Evolutionary conservation across 2,797 vertebrate species (phyloP), one percentile per base, ranked within the genome.

Genomic region (Rhinoraja longicauda): DNA sequence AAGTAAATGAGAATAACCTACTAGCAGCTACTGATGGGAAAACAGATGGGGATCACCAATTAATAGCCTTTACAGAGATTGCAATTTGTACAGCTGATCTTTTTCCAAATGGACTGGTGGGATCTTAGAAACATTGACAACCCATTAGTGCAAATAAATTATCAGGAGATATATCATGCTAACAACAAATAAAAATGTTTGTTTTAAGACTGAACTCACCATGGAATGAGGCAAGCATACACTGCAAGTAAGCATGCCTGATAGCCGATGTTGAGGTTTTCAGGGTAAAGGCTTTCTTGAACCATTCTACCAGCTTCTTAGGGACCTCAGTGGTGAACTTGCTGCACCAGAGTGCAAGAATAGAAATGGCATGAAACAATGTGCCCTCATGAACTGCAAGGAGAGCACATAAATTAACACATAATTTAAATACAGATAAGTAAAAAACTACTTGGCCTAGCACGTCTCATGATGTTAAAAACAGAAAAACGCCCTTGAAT

Each of bases 211-310:
- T 86, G 19, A 64, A 36, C 96, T 96, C 94, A 99, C 99, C 98
- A 98, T 96, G 98, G 95, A 98, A 99, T 82, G 97, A 97, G 24
- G 97, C 97, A 45, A 99, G 95, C 98, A 99, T 97, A 94, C 97
- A 97, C 95, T 99, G 99, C 94, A 99, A 95, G 95, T 99, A 99
- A n/a, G 98, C 97, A 0, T 99, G 98, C 91, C 99, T 97, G 93
- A 99, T 98, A 0, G 96, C 95, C 6, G 98, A 98, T 12, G 98
- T 99, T 75, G 97, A 98, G 12, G 98, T 97, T 96, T 99, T 99
- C 77, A 99, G 97, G 94, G 97, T 98, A 95, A 98, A 98, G 2
- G 97, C 98, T 95, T 99, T 99, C 95, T 98, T 99, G 93, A 99
- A 96, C 98, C 99, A 99, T 75, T 99, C 98, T 1, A 97, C 93